Conservation (phyloP, 2,888 invertebrate genomes). For the Brenthis daphne region DNA sequence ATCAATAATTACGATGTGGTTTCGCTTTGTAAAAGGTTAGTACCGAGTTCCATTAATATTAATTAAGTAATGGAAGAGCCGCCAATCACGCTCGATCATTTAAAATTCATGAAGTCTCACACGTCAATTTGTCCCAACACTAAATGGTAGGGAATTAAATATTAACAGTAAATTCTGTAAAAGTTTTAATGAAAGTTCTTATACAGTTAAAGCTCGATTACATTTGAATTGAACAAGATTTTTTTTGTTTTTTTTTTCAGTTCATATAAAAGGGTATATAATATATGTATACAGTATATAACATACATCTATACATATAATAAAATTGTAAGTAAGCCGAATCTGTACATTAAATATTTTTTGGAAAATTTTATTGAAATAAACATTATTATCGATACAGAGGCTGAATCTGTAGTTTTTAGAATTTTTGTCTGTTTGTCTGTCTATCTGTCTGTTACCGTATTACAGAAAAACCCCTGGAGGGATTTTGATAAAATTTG, state of each 20-base stretch:
- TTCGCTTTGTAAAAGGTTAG: slow-evolving; percentile 21
- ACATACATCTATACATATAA: no score
- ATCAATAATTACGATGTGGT: slow-evolving; percentile 9
- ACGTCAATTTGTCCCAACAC: slow-evolving; percentile 41
- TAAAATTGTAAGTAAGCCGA: no score
- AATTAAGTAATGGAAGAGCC: slow-evolving; percentile 30
- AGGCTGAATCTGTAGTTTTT: no score
- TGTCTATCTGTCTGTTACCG: no score
- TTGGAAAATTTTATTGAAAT: no score
- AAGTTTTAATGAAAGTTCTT: not conserved
- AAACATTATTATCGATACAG: no score
- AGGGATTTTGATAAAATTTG: no score
- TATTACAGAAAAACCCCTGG: no score
- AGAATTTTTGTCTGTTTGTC: no score
- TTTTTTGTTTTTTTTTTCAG: not conserved
- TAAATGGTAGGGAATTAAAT: slow-evolving; percentile 31
- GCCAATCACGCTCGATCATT: slow-evolving; percentile 44
- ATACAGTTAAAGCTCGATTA: not conserved
- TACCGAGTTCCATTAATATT: slow-evolving; percentile 9
- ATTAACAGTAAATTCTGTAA: slow-evolving; percentile 37
- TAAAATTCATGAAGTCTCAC: slow-evolving; percentile 44
- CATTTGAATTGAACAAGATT: not conserved
- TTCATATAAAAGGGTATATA: no score
- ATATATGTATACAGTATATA: no score
- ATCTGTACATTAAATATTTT: no score